These are phyloP conservation scores for Dufourea novaeangliae DNA, from an alignment of 1,140 invertebrate genomes.

Conservation along the genomic window DNA sequence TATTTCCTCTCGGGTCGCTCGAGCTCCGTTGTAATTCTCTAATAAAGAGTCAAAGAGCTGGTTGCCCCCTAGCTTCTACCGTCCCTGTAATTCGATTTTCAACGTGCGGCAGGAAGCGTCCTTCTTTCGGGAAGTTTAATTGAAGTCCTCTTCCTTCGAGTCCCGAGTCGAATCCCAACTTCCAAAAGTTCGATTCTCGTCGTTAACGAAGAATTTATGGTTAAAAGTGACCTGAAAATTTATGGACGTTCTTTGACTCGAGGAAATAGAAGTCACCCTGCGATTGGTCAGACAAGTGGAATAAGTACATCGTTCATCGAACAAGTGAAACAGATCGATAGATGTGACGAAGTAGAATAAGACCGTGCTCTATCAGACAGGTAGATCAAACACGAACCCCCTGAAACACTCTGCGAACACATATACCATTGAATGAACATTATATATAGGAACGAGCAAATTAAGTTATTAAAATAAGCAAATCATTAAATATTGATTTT, in stretches of 20 bases:
- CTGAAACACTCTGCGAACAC: too few relatives aligned
- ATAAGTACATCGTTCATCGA: not conserved
- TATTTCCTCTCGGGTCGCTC: too few relatives aligned
- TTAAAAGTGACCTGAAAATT: too few relatives aligned
- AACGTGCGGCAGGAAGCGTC: not conserved
- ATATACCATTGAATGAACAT: too few relatives aligned
- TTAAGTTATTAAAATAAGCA: too few relatives aligned
- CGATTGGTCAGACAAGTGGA: not conserved
- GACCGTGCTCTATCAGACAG: too few relatives aligned
- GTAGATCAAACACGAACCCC: too few relatives aligned
- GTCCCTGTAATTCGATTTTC: slow-evolving; percentile 12
- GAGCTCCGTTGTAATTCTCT: not conserved
- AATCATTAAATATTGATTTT: too few relatives aligned
- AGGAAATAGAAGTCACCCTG: not conserved
- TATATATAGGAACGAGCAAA: too few relatives aligned
- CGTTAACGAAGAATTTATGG: not conserved
- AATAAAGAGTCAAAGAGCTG: slow-evolving; percentile 1
- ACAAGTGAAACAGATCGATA: not conserved
- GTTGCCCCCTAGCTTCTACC: not conserved
- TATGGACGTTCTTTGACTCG: too few relatives aligned
- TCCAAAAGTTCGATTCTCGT: not conserved
- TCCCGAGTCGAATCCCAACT: too few relatives aligned
- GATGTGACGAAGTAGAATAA: too few relatives aligned
- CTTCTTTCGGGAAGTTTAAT: slow-evolving; percentile 25
- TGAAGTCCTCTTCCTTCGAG: not conserved